Evolutionary conservation across 2,113 vertebrate genomes (phyloP).

Genomic region (Coregonus clupeaformis): DNA sequence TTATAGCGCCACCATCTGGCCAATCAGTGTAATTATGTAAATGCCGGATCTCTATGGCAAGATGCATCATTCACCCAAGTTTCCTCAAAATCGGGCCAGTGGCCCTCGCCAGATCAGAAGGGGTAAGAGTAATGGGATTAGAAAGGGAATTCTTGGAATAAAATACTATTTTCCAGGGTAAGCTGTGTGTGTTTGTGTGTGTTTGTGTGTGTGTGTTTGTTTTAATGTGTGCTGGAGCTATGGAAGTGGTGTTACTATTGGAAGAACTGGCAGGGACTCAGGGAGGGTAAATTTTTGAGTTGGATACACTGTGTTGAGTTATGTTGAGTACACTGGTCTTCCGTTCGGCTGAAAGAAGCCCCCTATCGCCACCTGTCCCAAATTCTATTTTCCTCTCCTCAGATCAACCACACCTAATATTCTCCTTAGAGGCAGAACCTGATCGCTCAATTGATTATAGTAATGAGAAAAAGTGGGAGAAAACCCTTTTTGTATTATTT

Average conservation of each 20-base stretch:
- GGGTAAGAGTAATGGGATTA: constrained; percentile 38
- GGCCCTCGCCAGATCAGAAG: constrained; percentile 17
- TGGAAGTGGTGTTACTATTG: constrained; percentile 20
- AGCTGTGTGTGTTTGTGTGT: constrained; percentile 26
- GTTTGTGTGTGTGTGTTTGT: constrained; percentile 43
- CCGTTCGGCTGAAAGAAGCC: constrained; percentile 28
- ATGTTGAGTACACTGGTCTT: constrained; percentile 30
- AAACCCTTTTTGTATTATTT: too few relatives aligned
- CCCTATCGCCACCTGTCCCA: constrained; percentile 19
- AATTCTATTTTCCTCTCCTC: constrained; percentile 46
- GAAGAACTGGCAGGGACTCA: constrained; percentile 17
- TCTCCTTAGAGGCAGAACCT: too few relatives aligned
- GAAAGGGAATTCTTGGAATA: constrained; percentile 11
- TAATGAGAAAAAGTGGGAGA: too few relatives aligned
- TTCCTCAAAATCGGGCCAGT: constrained; percentile 25
- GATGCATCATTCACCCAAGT: too few relatives aligned
- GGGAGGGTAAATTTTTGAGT: too few relatives aligned
- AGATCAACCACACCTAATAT: constrained; percentile 21
- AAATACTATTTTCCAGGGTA: constrained; percentile 38
- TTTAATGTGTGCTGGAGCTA: constrained; percentile 40
- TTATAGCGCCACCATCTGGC: too few relatives aligned
- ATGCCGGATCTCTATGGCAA: too few relatives aligned
- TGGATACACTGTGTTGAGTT: too few relatives aligned
- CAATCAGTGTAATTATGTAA: too few relatives aligned
- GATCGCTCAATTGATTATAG: too few relatives aligned